Conservation (phyloP, 2,113 vertebrate genomes). For the Nothocercus nigrocapillus region DNA sequence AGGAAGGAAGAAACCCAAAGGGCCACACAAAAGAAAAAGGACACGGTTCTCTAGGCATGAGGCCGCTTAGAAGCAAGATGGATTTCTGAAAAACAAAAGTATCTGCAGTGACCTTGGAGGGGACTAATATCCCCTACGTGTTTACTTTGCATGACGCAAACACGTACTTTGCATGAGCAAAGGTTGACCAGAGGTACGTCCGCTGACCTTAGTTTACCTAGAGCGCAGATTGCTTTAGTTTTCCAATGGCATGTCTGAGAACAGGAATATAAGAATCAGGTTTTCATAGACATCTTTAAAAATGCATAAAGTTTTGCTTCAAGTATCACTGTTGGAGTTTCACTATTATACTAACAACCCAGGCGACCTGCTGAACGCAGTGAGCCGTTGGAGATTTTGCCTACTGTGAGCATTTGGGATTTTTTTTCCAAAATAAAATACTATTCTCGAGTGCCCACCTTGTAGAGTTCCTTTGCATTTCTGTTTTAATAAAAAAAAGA, state of each 20-base stretch:
- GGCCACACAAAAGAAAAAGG: not conserved
- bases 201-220: not conserved
- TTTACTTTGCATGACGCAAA: not conserved
- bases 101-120: not conserved
- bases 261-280: not conserved
- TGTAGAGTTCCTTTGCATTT: not conserved
- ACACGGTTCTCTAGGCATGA: not conserved
- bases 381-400: constrained; percentile 53
- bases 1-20: not conserved
- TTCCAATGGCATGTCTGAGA: constrained; percentile 20
- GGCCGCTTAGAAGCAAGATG: not conserved
- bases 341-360: constrained; percentile 64
- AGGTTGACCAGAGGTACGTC: not conserved
- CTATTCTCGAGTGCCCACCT: not conserved
- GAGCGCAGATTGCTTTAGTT: not conserved
- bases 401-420: constrained; percentile 59
- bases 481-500: constrained; percentile 10
- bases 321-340: constrained; percentile 64
- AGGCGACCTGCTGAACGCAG: constrained; percentile 51
- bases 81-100: not conserved
- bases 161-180: not conserved
- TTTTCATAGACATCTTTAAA: constrained; percentile 61
- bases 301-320: constrained; percentile 71
- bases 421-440: constrained; percentile 62
- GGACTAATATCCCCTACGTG: not conserved